phyloP scores from a whole-genome alignment of 2,888 invertebrate species.

The Aplocera efformata region DNA sequence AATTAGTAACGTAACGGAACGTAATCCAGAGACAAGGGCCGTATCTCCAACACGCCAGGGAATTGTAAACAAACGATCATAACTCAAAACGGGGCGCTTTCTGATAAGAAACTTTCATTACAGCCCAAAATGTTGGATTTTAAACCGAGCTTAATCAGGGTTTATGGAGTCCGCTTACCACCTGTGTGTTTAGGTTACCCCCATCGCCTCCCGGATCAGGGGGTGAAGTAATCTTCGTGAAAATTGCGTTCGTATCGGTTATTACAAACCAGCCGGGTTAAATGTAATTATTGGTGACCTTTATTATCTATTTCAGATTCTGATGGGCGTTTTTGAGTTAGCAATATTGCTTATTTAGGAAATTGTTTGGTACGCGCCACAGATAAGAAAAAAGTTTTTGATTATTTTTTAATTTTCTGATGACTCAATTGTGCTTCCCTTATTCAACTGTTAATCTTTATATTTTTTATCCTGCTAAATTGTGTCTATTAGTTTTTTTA shows the following conservation, averaged over 20 bases:
- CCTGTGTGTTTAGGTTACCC: conserved; percentile 69
- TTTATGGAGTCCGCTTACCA: conserved; percentile 57
- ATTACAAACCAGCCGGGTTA: conserved; percentile 48
- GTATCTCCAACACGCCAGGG: conserved; percentile 23
- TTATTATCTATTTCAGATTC: conserved; percentile 23
- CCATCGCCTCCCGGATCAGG: too few relatives aligned
- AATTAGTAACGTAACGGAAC: conserved; percentile 16
- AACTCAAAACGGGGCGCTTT: conserved; percentile 68
- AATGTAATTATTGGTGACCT: conserved; percentile 41
- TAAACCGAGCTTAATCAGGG: conserved; percentile 76
- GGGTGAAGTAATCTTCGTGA: conserved; percentile 59
- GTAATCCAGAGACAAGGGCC: conserved; percentile 28
- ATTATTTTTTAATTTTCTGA: too few relatives aligned
- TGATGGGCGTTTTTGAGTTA: conserved; percentile 21
- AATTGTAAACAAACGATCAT: conserved; percentile 56
- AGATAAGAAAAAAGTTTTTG: too few relatives aligned
- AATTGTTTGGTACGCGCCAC: too few relatives aligned
- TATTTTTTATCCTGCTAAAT: too few relatives aligned
- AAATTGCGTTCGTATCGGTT: conserved; percentile 68
- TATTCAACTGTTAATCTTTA: too few relatives aligned
- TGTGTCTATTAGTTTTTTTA: too few relatives aligned
- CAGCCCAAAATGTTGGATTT: conserved; percentile 71
- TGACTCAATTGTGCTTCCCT: too few relatives aligned
- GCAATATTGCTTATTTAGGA: conserved; percentile 13
- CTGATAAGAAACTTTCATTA: conserved; percentile 80